Base-by-base conservation (phyloP, 2,113 vertebrate genomes). In the Tautogolabrus adspersus region DNA sequence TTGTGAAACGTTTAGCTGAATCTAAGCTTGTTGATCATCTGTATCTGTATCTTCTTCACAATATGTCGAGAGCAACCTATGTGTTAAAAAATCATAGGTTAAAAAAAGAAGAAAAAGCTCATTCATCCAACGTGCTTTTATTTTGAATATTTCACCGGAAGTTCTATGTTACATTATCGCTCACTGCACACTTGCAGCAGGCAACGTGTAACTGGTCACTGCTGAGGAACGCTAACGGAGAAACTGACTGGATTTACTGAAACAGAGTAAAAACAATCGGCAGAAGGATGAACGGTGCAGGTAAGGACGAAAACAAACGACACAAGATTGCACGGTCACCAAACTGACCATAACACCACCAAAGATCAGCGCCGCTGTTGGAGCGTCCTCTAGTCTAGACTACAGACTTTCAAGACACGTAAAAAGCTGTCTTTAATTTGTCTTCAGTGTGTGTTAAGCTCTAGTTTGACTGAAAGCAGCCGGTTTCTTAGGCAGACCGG, bases 231-330 rank as follows among this genome's bases (percentile, higher is more conserved):
- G 3, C 1, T 10, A 15, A 13, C 13, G 12, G 19, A 26, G 2
- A 40, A 1, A 1, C 6, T 6, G 5, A 16, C 10, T 0, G 8
- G 3, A 22, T 51, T 21, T 3, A 18, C 12, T 5, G 1, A 18
- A 0, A 21, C 19, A 0, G 9, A n/a, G 2, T 34, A 5, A 26
- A 46, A 15, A 6, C 40, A 1, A 10, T 0, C 2, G 6, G 21
- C 63, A 18, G 11, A 40, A 86, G 11, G 68, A 90, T 90, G 88
- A 72, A 12, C 77, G 62, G 21, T 34, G 19, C 86, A 81, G 88
- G 88, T 90, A 83, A 2, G 83, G 57, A 6, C 7, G 1, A 1
- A 15, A 16, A 68, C 58, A 23, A 47, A 23, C 2, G 10, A 30
- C 23, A 47, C 6, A 1, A 65, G 11, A 16, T n/a, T 3, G 34